Evolutionary conservation across 2,113 vertebrate species (phyloP), one percentile per base, ranked within the genome.

Genomic region (Crypturellus undulatus): DNA sequence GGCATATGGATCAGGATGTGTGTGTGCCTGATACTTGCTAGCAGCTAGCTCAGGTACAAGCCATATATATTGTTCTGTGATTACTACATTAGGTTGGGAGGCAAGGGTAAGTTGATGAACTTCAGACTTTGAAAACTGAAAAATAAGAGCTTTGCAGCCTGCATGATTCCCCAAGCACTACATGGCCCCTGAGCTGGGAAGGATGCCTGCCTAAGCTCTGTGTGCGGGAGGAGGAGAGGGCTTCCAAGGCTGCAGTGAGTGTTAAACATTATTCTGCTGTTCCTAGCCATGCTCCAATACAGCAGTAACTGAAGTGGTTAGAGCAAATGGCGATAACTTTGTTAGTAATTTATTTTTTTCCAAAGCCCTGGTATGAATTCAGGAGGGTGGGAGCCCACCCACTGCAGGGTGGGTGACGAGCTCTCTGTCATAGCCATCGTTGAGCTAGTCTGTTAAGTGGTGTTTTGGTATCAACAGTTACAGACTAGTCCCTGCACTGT

Each of bases 131-230:
- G 18, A 62, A 78, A 54, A 54, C 2, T 2, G 63, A 14, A 43
- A 59, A 58, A n/a, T 38, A 60, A 26, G 59, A 69, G 18, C 26
- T 81, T 84, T 60, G 3, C 5, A 75, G 73, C 42, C 60, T 49
- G 0, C 73, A 12, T 7, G 25, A 36, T 20, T 68, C 13, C 73
- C 19, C 16, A 25, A 52, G 58, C 19, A 2, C 20, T 20, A 0
- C 1, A 0, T 19, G 45, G 22, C 18, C 58, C 0, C 0, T 22
- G 43, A 54, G 2, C 54, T 49, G 24, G 30, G 30, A 14, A 9
- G 56, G 32, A 21, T 17, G 36, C 6, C 59, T 65, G 12, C 42
- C 21, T 20, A 2, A 62, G 8, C 63, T 43, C 25, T 7, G 2
- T 30, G 43, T 18, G 22, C 8, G 0, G 30, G 40, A 59, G n/a